Conservation (phyloP, 2,888 invertebrate species). For the Candidula unifasciata region DNA sequence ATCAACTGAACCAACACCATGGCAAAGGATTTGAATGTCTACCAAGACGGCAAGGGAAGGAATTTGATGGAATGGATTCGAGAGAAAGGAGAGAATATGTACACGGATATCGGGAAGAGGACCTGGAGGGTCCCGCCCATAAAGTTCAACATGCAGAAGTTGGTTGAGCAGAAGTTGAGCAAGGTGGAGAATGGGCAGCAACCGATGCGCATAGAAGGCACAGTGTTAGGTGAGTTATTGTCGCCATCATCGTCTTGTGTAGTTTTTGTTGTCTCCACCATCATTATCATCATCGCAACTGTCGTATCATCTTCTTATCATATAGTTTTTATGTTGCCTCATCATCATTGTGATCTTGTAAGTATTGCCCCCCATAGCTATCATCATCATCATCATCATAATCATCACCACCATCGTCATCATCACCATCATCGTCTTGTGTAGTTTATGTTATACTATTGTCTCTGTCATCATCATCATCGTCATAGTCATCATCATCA, state of each 20-base stretch:
- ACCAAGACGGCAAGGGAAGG: conserved; percentile 19
- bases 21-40: conserved; percentile 17
- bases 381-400: too few relatives aligned
- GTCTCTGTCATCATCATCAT: too few relatives aligned
- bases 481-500: too few relatives aligned
- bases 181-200: background rate
- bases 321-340: too few relatives aligned
- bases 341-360: too few relatives aligned
- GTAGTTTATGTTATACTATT: too few relatives aligned
- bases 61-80: conserved; percentile 16
- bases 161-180: background rate
- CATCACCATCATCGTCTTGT: too few relatives aligned
- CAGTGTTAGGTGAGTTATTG: conserved; percentile 9
- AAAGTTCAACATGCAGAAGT: conserved; percentile 28
- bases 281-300: too few relatives aligned
- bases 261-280: too few relatives aligned
- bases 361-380: too few relatives aligned
- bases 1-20: background rate
- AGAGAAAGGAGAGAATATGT: background rate
- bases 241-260: background rate
- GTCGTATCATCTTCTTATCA: too few relatives aligned
- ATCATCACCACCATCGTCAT: too few relatives aligned
- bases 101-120: conserved; percentile 16
- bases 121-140: conserved; percentile 43
- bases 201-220: background rate